phyloP scores from a whole-genome alignment of 1,140 invertebrate genomes.

The Diorhabda sublineata region DNA sequence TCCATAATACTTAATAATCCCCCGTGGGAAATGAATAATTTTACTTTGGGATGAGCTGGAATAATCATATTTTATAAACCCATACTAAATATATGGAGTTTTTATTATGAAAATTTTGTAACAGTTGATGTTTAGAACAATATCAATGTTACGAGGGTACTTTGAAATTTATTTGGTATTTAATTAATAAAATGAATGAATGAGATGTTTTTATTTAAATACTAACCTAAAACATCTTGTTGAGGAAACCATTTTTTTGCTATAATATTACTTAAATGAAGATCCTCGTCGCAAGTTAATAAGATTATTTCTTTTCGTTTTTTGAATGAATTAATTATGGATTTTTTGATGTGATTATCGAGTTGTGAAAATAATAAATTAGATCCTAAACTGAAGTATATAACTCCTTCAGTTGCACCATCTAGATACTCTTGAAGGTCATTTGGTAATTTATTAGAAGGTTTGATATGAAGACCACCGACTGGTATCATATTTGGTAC shows the following conservation, averaged over 20 bases:
- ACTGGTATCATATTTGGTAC: constrained; percentile 54
- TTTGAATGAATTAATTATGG: constrained; percentile 49
- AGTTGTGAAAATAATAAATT: neutral
- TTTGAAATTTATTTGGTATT: no score
- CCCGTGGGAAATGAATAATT: constrained; percentile 28
- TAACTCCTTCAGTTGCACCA: constrained; percentile 56
- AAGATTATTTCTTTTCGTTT: constrained; percentile 55
- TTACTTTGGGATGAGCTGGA: constrained; percentile 27
- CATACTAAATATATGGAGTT: no score
- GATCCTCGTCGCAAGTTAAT: constrained; percentile 55
- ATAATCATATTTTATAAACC: constrained; percentile 4
- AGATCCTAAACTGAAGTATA: constrained; percentile 68
- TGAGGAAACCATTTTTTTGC: constrained; percentile 66
- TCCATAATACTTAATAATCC: constrained; percentile 39
- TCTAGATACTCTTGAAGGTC: constrained; percentile 59
- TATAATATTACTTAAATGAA: constrained; percentile 58
- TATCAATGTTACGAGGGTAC: no score
- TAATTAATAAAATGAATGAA: no score
- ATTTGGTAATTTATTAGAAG: constrained; percentile 34
- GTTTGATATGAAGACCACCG: constrained; percentile 39
- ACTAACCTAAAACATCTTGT: constrained; percentile 60
- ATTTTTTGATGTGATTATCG: neutral
- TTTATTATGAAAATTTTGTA: no score
- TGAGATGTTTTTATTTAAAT: neutral
- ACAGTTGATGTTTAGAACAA: no score